Evolutionary conservation across 2,888 invertebrate genomes (phyloP).

Genomic region (Neuroscelio doddi): DNA sequence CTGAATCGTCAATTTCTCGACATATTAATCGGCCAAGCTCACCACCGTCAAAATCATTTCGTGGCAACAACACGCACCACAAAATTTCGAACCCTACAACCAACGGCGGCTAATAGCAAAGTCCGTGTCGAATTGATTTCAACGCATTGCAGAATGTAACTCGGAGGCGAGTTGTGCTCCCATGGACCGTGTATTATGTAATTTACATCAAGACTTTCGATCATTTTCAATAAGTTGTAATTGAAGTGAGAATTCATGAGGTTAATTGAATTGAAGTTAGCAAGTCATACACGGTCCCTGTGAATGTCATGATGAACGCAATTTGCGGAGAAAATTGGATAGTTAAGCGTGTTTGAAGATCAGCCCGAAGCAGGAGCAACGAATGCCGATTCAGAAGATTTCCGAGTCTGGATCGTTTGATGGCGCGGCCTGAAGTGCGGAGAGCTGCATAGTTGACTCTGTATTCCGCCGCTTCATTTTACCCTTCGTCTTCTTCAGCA

Average conservation of each 20-base stretch:
- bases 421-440: slow-evolving; percentile 73
- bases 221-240: too few relatives aligned
- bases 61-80: slow-evolving; percentile 7
- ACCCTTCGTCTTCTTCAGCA: slow-evolving; percentile 98
- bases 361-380: slow-evolving; percentile 15
- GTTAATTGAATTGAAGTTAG: too few relatives aligned
- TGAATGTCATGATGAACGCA: slow-evolving; percentile 7
- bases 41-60: neutral
- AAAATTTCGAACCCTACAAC: slow-evolving; percentile 41
- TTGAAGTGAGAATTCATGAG: too few relatives aligned
- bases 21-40: neutral
- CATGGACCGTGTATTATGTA: slow-evolving; percentile 55
- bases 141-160: slow-evolving; percentile 52
- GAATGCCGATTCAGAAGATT: slow-evolving; percentile 38
- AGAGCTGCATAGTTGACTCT: slow-evolving; percentile 83
- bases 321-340: slow-evolving; percentile 12
- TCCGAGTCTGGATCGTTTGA: slow-evolving; percentile 66
- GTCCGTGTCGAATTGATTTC: slow-evolving; percentile 65
- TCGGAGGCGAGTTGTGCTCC: slow-evolving; percentile 53
- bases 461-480: slow-evolving; percentile 98
- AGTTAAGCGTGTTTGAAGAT: slow-evolving; percentile 15
- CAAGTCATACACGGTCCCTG: slow-evolving; percentile 16
- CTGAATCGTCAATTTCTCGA: slow-evolving; percentile 20
- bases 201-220: too few relatives aligned
- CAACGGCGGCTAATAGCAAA: slow-evolving; percentile 45